Evolutionary conservation across 2,888 invertebrate genomes (phyloP).

Genomic region (Pyrgus malvae): DNA sequence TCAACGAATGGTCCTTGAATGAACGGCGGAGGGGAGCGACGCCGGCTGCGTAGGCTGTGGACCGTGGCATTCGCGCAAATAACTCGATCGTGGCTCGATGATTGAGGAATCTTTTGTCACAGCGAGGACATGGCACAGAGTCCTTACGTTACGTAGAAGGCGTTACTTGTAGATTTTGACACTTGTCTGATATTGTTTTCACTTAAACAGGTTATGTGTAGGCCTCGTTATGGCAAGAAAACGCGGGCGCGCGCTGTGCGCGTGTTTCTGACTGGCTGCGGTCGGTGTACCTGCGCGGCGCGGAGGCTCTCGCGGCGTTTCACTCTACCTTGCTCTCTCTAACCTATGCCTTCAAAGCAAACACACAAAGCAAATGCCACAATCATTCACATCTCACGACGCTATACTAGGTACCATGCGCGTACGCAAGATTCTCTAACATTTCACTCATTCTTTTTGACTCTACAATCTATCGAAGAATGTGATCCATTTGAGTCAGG

Average conservation of each 20-base stretch:
- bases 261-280: slow-evolving; percentile 58
- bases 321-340: slow-evolving; percentile 57
- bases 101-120: slow-evolving; percentile 26
- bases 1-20: slow-evolving; percentile 80
- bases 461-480: neutral
- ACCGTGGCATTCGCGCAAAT: slow-evolving; percentile 79
- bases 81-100: slow-evolving; percentile 43
- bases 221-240: slow-evolving; percentile 41
- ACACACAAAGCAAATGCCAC: slow-evolving; percentile 33
- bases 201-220: slow-evolving; percentile 50
- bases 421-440: slow-evolving; percentile 11
- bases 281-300: slow-evolving; percentile 53
- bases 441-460: slow-evolving; percentile 30
- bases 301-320: slow-evolving; percentile 60
- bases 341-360: slow-evolving; percentile 45
- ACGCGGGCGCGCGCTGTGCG: slow-evolving; percentile 68
- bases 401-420: too few relatives aligned
- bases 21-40: slow-evolving; percentile 72
- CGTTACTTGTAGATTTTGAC: slow-evolving; percentile 34
- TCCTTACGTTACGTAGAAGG: slow-evolving; percentile 30
- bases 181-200: slow-evolving; percentile 51
- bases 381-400: slow-evolving; percentile 39
- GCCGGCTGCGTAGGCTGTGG: slow-evolving; percentile 76
- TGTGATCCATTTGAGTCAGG: too few relatives aligned
- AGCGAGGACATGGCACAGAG: slow-evolving; percentile 13